These are phyloP conservation scores for Conistra vaccinii DNA, from an alignment of 2,888 invertebrate genomes.

Conservation along the genomic window DNA sequence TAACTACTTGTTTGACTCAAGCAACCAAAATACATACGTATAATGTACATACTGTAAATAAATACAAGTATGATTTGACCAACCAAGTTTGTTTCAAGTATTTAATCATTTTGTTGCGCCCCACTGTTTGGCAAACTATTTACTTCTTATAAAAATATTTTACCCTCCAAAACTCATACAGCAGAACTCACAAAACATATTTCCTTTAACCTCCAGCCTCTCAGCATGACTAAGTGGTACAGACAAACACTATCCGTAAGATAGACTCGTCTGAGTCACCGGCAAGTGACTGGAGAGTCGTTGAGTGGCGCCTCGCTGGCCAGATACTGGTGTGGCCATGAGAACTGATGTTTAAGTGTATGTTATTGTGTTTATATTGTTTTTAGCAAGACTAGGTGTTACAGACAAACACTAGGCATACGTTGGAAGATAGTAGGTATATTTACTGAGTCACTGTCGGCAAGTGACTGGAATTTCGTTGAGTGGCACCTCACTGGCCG, in stretches of 20 bases:
- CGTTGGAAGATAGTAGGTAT: no score
- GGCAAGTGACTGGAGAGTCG: slow-evolving; percentile 44
- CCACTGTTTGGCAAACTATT: background rate
- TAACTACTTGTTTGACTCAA: background rate
- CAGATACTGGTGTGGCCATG: slow-evolving; percentile 48
- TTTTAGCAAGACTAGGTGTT: no score
- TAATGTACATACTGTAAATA: background rate
- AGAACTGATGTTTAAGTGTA: slow-evolving; percentile 12
- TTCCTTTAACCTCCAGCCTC: slow-evolving; percentile 22
- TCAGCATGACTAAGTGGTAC: slow-evolving; percentile 54
- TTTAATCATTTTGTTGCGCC: background rate
- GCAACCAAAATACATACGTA: background rate
- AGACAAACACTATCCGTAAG: slow-evolving; percentile 51
- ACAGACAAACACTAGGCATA: no score
- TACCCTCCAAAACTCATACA: slow-evolving; percentile 9
- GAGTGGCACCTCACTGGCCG: slow-evolving; percentile 51
- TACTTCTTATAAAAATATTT: background rate
- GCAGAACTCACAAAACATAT: slow-evolving; percentile 4
- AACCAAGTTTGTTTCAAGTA: background rate
- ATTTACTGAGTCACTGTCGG: slow-evolving; percentile 48
- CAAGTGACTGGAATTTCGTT: slow-evolving; percentile 39
- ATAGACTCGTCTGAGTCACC: slow-evolving; percentile 58
- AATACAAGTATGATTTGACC: background rate
- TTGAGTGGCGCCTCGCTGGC: slow-evolving; percentile 51
- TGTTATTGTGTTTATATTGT: no score